Evolutionary conservation across 2,888 invertebrate genomes (phyloP).

Genomic region (Augiades crinisus): DNA sequence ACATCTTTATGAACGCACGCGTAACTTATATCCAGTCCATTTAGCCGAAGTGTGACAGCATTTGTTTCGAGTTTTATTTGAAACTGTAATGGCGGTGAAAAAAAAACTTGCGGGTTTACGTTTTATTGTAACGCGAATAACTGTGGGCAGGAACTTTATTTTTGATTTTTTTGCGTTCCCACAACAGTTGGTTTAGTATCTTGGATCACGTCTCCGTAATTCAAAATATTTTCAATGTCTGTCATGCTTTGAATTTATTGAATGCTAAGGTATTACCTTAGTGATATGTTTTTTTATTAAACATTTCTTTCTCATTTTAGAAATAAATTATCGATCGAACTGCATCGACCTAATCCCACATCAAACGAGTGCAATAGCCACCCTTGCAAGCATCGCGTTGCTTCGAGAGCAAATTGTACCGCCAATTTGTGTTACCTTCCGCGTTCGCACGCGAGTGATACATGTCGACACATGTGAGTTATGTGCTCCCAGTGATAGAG

Average conservation of each 20-base stretch:
- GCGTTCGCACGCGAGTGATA: slow-evolving; percentile 15
- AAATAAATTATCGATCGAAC: too few relatives aligned
- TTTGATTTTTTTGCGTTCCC: slow-evolving; percentile 40
- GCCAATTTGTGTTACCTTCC: slow-evolving; percentile 26
- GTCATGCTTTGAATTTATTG: too few relatives aligned
- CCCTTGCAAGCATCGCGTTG: slow-evolving; percentile 6
- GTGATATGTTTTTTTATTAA: too few relatives aligned
- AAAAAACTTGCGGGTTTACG: slow-evolving; percentile 41
- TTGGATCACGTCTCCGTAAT: slow-evolving; percentile 47
- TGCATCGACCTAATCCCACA: too few relatives aligned
- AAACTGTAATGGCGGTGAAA: slow-evolving; percentile 41
- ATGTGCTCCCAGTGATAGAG: not conserved
- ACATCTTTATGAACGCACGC: slow-evolving; percentile 31
- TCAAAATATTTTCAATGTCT: slow-evolving; percentile 27
- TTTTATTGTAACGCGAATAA: slow-evolving; percentile 55
- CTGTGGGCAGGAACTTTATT: slow-evolving; percentile 42
- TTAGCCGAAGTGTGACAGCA: slow-evolving; percentile 31
- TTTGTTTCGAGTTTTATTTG: slow-evolving; percentile 48
- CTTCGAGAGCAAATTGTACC: slow-evolving; percentile 19
- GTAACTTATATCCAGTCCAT: slow-evolving; percentile 6
- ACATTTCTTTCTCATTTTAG: too few relatives aligned
- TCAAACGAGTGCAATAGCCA: not conserved
- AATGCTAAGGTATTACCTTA: too few relatives aligned
- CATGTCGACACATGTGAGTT: slow-evolving; percentile 8
- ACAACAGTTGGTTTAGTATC: slow-evolving; percentile 52